A percentile compares a stretch with the other conserved stretches of the same genome.
These are phyloP conservation scores for Entomobrya proxima DNA, from an alignment of 2,888 invertebrate species.

Conservation along the genomic window DNA sequence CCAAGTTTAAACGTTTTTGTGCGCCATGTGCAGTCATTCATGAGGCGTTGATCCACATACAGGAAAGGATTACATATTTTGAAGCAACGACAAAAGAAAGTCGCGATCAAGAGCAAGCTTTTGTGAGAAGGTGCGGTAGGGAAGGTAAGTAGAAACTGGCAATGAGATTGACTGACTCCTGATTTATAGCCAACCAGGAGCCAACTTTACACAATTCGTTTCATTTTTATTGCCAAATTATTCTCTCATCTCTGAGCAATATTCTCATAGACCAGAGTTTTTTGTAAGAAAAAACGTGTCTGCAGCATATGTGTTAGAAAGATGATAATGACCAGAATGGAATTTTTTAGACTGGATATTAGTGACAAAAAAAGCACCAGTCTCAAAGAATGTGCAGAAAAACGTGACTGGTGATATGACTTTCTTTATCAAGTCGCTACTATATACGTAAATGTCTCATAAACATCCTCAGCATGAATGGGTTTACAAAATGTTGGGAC, in stretches of 20 bases:
- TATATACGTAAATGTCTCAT: too few species aligned
- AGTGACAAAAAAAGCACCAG: neutral
- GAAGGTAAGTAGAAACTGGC: neutral
- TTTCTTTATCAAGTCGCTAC: neutral
- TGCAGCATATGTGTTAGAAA: neutral
- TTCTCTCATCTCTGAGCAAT: neutral
- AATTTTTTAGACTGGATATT: neutral
- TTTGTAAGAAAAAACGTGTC: neutral
- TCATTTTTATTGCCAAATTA: conserved; percentile 3
- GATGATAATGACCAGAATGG: neutral
- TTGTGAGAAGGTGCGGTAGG: too few species aligned
- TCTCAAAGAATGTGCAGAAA: neutral
- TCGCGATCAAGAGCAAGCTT: too few species aligned
- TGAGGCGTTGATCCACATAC: too few species aligned
- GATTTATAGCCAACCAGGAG: neutral
- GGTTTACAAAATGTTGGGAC: too few species aligned
- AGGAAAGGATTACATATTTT: too few species aligned
- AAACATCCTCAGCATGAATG: too few species aligned
- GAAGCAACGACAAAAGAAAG: too few species aligned
- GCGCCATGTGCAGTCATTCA: too few species aligned
- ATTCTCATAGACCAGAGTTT: neutral
- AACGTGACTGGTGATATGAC: neutral
- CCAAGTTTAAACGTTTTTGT: too few species aligned
- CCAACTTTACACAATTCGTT: neutral
- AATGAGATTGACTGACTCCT: conserved; percentile 6